phyloP scores from a whole-genome alignment of 2,888 invertebrate genomes.

The Opisthograptis luteolata region DNA sequence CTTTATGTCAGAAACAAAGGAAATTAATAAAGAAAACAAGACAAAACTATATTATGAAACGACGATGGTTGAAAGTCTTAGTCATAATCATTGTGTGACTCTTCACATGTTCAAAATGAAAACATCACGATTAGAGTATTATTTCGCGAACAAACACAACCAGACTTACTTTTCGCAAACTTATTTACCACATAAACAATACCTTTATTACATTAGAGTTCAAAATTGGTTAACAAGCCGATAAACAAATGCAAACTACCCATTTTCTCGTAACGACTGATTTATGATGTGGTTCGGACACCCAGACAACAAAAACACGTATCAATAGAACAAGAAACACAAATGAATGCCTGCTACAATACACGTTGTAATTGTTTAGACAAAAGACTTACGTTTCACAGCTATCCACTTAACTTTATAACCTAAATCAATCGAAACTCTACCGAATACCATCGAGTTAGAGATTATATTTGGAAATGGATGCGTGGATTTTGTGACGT shows the following conservation, averaged over 20 bases:
- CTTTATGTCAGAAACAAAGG: no score
- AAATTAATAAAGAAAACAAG: no score
- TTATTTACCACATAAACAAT: constrained; percentile 8
- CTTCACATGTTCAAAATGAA: constrained; percentile 65
- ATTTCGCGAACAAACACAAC: constrained; percentile 57
- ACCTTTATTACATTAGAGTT: constrained; percentile 40
- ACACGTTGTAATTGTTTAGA: constrained; percentile 81
- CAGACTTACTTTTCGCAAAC: constrained; percentile 9
- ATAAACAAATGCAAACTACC: constrained; percentile 44
- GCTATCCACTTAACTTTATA: constrained; percentile 35
- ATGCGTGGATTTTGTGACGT: constrained; percentile 32
- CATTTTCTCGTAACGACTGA: constrained; percentile 62
- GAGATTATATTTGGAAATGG: constrained; percentile 1
- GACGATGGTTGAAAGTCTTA: background rate
- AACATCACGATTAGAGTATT: constrained; percentile 68
- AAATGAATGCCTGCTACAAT: constrained; percentile 80
- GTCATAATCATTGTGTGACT: no score
- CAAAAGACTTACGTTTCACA: constrained; percentile 57
- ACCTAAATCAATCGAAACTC: background rate
- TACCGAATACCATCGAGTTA: constrained; percentile 2
- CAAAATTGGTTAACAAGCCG: constrained; percentile 36
- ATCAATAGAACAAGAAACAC: constrained; percentile 79
- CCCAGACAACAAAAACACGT: constrained; percentile 74
- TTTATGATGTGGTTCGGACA: constrained; percentile 81
- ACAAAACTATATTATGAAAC: no score